A percentile compares a stretch with the other conserved stretches of the same genome.
These are phyloP conservation scores for Acanthosepion lycidas DNA, from an alignment of 2,888 invertebrate genomes.

Conservation along the genomic window DNA sequence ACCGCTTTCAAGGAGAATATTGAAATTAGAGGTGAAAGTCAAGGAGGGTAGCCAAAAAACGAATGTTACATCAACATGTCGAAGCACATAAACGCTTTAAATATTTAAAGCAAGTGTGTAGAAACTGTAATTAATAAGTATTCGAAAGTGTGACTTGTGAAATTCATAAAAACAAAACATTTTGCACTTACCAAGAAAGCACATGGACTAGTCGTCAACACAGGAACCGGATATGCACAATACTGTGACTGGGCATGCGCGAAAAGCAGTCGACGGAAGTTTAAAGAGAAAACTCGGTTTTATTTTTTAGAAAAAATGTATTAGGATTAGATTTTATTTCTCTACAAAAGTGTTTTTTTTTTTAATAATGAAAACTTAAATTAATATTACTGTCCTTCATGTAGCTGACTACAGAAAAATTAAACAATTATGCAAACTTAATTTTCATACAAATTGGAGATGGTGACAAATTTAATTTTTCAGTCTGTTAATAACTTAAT, in stretches of 20 bases:
- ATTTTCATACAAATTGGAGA: no score
- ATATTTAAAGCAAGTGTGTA: not conserved
- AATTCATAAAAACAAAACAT: not conserved
- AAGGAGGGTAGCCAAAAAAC: not conserved
- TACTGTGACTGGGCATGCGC: not conserved
- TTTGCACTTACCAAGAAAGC: not conserved
- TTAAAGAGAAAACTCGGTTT: not conserved
- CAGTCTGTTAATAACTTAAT: no score
- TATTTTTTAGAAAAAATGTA: not conserved
- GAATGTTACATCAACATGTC: not conserved
- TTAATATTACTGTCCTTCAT: no score
- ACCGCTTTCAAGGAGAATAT: not conserved
- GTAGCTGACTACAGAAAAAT: no score
- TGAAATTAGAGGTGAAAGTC: not conserved
- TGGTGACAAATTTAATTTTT: no score
- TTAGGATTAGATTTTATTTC: not conserved
- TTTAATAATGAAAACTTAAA: not conserved
- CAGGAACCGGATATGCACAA: not conserved
- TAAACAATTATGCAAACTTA: no score
- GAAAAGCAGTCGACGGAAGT: not conserved
- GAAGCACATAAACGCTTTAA: not conserved
- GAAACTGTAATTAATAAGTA: not conserved
- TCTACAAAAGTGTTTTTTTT: not conserved
- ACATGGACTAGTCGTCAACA: not conserved
- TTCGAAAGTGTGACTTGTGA: not conserved